phyloP scores from a whole-genome alignment of 2,113 vertebrate species.

The Thamnophis sirtalis region DNA sequence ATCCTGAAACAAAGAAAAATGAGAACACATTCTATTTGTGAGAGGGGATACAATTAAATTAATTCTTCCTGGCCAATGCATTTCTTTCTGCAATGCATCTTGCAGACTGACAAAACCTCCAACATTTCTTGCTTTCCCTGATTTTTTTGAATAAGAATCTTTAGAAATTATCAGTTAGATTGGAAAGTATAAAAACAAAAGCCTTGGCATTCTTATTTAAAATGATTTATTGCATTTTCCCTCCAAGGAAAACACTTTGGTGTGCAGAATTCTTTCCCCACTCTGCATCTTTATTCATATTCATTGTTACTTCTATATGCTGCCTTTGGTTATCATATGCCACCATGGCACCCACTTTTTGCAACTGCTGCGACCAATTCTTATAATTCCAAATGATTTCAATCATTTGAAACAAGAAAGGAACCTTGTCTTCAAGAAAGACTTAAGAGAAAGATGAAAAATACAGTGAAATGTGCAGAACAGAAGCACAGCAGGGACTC shows the following conservation, averaged over 20 bases:
- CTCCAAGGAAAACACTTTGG: neutral
- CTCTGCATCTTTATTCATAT: neutral
- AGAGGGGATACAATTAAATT: neutral
- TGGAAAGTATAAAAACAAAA: neutral
- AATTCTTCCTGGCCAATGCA: neutral
- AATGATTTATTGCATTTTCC: neutral
- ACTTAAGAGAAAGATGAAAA: neutral
- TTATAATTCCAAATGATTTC: neutral
- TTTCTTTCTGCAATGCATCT: neutral
- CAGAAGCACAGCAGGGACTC: rapidly evolving
- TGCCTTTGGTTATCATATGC: neutral
- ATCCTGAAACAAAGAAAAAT: neutral
- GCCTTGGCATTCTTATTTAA: neutral
- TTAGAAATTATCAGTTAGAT: neutral
- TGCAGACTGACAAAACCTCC: neutral
- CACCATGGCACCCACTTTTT: neutral
- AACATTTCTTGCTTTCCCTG: neutral
- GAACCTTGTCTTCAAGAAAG: neutral
- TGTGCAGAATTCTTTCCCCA: neutral
- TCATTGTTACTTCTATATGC: neutral
- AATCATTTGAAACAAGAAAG: neutral
- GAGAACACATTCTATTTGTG: neutral
- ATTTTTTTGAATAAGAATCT: neutral
- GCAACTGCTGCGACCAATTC: neutral
- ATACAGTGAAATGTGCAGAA: neutral